Percentiles rank a stretch among this genome's conserved stretches.
Conservation (phyloP, 2,888 invertebrate genomes). For the Conchocele bisecta region DNA sequence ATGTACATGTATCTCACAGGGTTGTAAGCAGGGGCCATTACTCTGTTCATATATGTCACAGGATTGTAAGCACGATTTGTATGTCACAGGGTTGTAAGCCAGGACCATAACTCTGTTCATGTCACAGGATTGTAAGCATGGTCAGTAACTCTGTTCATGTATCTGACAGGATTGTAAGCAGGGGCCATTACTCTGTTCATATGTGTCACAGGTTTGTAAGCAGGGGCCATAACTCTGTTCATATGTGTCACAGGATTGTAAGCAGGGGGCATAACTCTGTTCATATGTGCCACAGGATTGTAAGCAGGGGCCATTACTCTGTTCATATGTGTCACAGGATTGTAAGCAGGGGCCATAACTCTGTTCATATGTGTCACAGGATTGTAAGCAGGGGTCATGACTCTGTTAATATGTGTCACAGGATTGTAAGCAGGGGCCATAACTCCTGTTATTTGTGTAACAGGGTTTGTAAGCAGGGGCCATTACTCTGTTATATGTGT, state of each 20-base stretch:
- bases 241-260: not conserved
- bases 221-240: not conserved
- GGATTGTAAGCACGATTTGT: no score
- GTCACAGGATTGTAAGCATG: no score
- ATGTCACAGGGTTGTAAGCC: no score
- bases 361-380: conserved; percentile 59
- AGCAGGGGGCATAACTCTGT: not conserved
- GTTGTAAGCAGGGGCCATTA: no score
- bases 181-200: no score
- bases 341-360: not conserved
- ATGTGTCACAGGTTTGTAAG: no score
- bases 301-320: conserved; percentile 77
- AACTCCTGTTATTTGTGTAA: not conserved
- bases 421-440: not conserved
- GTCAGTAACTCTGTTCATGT: no score
- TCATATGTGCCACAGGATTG: conserved; percentile 72
- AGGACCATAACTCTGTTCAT: no score
- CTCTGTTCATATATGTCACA: no score
- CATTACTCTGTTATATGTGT: no score
- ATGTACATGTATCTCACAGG: no score
- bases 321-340: conserved; percentile 71
- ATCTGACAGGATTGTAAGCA: no score
- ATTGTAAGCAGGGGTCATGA: conserved; percentile 79
- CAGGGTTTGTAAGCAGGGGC: conserved; percentile 76
- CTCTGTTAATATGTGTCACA: conserved; percentile 63